Percentiles rank a stretch among this genome's conserved stretches.
Evolutionary conservation across 2,797 vertebrate genomes (phyloP).

Genomic region (Pseudochaenichthys georgianus): DNA sequence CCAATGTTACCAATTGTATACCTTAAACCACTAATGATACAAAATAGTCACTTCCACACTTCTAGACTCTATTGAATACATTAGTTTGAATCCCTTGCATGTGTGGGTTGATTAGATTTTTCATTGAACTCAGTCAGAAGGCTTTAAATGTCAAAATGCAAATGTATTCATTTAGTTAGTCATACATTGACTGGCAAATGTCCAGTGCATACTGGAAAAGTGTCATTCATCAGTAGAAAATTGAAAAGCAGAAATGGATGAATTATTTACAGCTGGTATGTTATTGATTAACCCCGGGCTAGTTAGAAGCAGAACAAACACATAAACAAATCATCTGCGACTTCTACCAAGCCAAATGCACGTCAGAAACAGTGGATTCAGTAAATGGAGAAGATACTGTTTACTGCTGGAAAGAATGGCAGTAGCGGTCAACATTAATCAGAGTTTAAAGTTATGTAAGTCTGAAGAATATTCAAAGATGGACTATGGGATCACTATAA

Average conservation of each 20-base stretch:
- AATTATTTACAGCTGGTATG: constrained; percentile 33
- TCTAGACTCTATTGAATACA: constrained; percentile 23
- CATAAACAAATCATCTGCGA: constrained; percentile 1
- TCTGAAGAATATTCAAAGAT: constrained; percentile 33
- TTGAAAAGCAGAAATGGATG: constrained; percentile 28
- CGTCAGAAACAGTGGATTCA: background rate
- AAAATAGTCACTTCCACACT: background rate
- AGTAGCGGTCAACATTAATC: background rate
- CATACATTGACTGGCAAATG: constrained; percentile 1
- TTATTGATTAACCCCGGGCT: constrained; percentile 45
- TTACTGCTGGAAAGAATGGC: background rate
- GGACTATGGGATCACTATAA: constrained; percentile 21
- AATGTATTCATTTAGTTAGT: constrained; percentile 15
- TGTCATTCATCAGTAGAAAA: constrained; percentile 29
- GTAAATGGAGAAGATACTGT: constrained; percentile 1
- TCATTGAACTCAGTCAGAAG: constrained; percentile 9
- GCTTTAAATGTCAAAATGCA: constrained; percentile 23
- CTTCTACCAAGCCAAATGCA: background rate
- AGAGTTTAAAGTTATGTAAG: constrained; percentile 20
- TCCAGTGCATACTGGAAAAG: constrained; percentile 6
- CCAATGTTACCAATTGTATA: background rate
- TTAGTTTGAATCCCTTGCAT: constrained; percentile 20
- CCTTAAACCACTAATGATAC: background rate
- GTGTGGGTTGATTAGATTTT: constrained; percentile 21
- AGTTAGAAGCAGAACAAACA: constrained; percentile 19